Conservation (phyloP, 2,113 vertebrate genomes). For the Chitala chitala region DNA sequence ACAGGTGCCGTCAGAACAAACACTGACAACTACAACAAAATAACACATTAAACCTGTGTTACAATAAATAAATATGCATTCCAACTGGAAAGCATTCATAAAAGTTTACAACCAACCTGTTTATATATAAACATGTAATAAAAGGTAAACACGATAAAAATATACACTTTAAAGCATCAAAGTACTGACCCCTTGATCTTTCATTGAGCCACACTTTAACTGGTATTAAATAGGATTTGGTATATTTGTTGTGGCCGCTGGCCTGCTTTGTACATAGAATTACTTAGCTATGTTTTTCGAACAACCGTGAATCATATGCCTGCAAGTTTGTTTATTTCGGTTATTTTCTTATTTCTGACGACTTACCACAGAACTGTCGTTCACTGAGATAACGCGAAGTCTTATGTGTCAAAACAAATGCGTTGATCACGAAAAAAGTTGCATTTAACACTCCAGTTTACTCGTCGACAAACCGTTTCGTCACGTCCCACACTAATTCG, state of each 20-base stretch:
- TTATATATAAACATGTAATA: not conserved
- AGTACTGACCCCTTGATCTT: not conserved
- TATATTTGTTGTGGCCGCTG: constrained; percentile 13
- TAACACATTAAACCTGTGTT: too few relatives aligned
- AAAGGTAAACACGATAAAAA: not conserved
- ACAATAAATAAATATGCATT: too few relatives aligned
- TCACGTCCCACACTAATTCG: not conserved
- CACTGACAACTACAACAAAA: not conserved
- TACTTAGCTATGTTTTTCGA: constrained; percentile 1
- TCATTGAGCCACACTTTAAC: not conserved
- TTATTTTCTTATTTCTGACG: not conserved
- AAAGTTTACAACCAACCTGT: not conserved
- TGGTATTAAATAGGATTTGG: constrained; percentile 9
- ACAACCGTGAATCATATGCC: constrained; percentile 6
- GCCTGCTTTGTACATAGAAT: constrained; percentile 10
- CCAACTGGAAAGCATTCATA: not conserved
- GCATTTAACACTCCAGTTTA: not conserved
- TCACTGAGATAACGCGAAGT: not conserved
- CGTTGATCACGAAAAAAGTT: not conserved
- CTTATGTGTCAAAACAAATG: not conserved
- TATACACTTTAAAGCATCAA: not conserved
- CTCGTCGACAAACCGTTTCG: not conserved
- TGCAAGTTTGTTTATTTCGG: not conserved
- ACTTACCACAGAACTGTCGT: constrained; percentile 1
- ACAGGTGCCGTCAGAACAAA: constrained; percentile 11